Evolutionary conservation across 2,113 vertebrate genomes (phyloP).

Genomic region (Silurus asotus): DNA sequence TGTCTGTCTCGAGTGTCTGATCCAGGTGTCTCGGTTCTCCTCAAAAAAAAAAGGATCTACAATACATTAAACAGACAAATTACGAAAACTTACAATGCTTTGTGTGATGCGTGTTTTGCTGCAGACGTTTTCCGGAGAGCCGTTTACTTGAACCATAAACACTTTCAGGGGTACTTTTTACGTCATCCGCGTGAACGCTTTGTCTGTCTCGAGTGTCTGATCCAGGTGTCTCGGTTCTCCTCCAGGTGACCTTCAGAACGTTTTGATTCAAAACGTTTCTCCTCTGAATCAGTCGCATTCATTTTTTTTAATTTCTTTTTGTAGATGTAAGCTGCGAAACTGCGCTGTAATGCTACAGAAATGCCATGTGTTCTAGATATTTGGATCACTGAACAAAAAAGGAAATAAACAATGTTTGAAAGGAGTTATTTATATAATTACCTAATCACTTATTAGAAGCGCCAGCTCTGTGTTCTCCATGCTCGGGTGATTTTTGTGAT

Average conservation of each 20-base stretch:
- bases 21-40: not conserved
- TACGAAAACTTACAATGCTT: conserved; percentile 32
- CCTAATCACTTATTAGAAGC: conserved; percentile 16
- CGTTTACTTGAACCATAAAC: not conserved
- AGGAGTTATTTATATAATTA: conserved; percentile 26
- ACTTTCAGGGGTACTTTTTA: not conserved
- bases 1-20: too few relatives aligned
- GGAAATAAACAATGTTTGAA: conserved; percentile 14
- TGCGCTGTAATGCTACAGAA: conserved; percentile 7
- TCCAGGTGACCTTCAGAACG: not conserved
- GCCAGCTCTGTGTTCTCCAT: conserved; percentile 9
- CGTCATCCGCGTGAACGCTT: too few relatives aligned
- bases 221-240: not conserved
- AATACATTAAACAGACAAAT: conserved; percentile 28
- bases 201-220: too few relatives aligned
- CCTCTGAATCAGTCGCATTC: not conserved
- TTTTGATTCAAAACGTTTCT: not conserved
- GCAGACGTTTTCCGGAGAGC: not conserved
- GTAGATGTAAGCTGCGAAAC: not conserved
- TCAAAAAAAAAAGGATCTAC: conserved; percentile 16
- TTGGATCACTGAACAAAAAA: conserved; percentile 14
- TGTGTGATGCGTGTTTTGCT: conserved; percentile 36
- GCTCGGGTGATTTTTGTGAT: conserved; percentile 18
- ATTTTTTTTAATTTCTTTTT: not conserved
- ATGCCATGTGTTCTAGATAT: conserved; percentile 11